Evolutionary conservation across 2,797 vertebrate species (phyloP), one percentile per base, ranked within the genome.

Genomic region (Pipistrellus pygmaeus): DNA sequence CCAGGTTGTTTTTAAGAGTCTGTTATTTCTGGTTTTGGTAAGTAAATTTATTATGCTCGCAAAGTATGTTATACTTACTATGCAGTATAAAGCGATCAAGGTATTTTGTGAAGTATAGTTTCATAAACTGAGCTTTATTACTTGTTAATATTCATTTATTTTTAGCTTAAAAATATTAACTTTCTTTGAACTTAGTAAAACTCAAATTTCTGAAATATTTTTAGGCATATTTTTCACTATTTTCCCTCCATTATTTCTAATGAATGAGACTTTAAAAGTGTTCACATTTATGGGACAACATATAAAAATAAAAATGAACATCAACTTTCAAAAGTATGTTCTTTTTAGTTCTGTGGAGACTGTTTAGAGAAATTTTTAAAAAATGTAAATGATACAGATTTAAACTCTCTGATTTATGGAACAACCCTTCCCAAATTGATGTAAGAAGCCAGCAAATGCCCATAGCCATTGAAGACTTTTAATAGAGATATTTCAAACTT

Each of bases 41-140:
- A 92, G 92, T 93, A 76, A 80, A 76, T 69, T 41, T 89, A 75
- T 86, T 91, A 68, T 55, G 25, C 87, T 84, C 64, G n/a, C 68
- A 64, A 94, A 88, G 17, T 92, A 41, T 46, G 13, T 75, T 76
- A 48, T 69, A 64, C 30, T 69, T 84, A 80, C 0, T 27, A 69
- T 69, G 25, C 8, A 41, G 18, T 81, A 62, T 81, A 68, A 95
- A 91, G 71, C 18, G 90, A 95, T 85, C 78, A 77, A 30, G 78
- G 41, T 25, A 38, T 84, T 92, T 82, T 53, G 44, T 44, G 44
- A 78, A 91, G 21, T 57, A 15, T 32, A 48, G 32, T 21, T 95
- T 96, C 84, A 88, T 84, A 55, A 92, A 88, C 75, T 95, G 73
- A 94, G 23, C 32, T 66, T 93, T 88, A 92, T 95, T 95, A 57